Evolutionary conservation across 2,888 invertebrate genomes (phyloP), one percentile per base, ranked within the genome.

Genomic region (Lycophotia porphyrea): DNA sequence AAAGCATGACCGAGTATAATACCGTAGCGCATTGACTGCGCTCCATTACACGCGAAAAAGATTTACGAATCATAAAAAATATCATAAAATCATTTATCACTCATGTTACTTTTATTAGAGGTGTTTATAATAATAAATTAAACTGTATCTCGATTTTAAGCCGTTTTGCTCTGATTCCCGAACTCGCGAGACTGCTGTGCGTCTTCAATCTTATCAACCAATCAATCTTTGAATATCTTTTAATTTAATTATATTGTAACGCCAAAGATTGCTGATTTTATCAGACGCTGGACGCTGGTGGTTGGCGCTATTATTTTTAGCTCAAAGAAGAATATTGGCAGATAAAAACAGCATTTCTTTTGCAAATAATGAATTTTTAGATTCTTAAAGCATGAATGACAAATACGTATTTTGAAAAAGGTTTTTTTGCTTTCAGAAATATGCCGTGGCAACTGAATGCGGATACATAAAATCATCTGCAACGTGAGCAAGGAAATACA

Each of bases 1-100:
- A 95, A 94, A 94, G 94, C 93, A 94, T 93, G 92, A 92, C 93
- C 85, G 87, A 92, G 85, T 88, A 1, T 18, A 27, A 85, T 88
- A 88, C 83, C 78, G 88, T 87, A 89, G 87, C 88, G 87, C 90
- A 90, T 91, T 93, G 88, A 85, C 82, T 84, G 79, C 91, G 94
- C 90, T 92, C 91, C 92, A 94, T 93, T 93, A 92, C 78, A 88
- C 82, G 84, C 85, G 82, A 82, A 77, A 64, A 81, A 79, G 84
- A 76, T 84, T 81, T 84, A 64, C 70, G 49, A 64, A 34, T 71
- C 55, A 39, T 73, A 71, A 82, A 82, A 84, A 80, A 67, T 63
- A 39, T 82, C 78, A 36, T 78, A 77, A 55, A 82, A n/a, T 60
- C 34, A 61, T 65, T 65, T 60, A n/a, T 72, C 15, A 58, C 24